Evolutionary conservation across 2,113 vertebrate species (phyloP).

Genomic region (Macrotis lagotis): DNA sequence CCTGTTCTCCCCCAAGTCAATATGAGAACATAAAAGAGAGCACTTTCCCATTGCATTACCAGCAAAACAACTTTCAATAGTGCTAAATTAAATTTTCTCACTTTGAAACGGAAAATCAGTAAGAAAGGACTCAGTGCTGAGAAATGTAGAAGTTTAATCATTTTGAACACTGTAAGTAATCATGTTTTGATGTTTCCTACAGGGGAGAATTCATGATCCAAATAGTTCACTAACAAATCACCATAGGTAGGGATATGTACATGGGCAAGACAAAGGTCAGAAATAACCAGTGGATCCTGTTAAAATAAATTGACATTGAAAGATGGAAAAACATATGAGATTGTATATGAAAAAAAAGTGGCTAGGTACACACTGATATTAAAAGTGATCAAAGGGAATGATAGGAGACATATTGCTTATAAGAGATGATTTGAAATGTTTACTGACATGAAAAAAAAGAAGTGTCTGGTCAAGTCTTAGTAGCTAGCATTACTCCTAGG

Average conservation of each 20-base stretch:
- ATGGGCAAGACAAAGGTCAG: background rate
- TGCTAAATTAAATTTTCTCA: background rate
- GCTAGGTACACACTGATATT: constrained; percentile 12
- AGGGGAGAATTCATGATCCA: constrained; percentile 13
- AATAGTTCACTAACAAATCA: constrained; percentile 3
- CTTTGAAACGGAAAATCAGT: background rate
- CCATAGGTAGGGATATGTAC: background rate
- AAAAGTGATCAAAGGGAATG: constrained; percentile 4
- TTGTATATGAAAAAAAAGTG: constrained; percentile 11
- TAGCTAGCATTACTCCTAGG: background rate
- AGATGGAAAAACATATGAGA: background rate
- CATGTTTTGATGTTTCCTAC: constrained; percentile 16
- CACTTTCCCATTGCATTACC: background rate
- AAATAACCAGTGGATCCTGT: background rate
- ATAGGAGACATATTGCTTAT: background rate
- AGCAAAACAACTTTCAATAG: background rate
- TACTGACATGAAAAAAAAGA: background rate
- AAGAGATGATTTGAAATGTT: background rate
- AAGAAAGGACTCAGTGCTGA: background rate
- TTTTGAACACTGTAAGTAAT: background rate
- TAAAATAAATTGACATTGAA: constrained; percentile 1
- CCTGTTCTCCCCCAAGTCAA: background rate
- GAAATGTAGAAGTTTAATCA: background rate
- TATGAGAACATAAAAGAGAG: background rate
- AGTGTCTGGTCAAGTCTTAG: background rate